Evolutionary conservation across 2,113 vertebrate species (phyloP).

Genomic region (Aphelocoma coerulescens): DNA sequence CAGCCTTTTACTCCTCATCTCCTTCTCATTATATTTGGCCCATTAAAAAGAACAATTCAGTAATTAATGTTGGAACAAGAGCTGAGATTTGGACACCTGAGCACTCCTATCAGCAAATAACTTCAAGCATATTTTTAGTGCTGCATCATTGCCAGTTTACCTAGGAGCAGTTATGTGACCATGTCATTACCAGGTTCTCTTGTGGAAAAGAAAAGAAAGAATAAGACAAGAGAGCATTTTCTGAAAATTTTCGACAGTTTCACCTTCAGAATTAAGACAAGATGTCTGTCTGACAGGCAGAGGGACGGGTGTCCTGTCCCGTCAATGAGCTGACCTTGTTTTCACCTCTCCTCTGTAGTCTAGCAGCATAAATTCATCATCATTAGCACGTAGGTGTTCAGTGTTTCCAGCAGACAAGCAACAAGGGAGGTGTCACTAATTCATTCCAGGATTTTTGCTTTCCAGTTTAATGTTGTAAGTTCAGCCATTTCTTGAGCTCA

Average conservation of each 20-base stretch:
- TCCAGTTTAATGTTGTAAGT: not conserved
- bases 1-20: not conserved
- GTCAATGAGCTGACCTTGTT: not conserved
- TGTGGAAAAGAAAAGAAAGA: not conserved
- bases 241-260: not conserved
- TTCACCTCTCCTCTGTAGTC: not conserved
- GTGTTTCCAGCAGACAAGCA: not conserved
- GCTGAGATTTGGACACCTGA: not conserved
- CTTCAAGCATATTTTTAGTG: not conserved
- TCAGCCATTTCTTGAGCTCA: slow-evolving; percentile 36
- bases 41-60: not conserved
- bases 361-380: not conserved
- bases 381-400: not conserved
- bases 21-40: not conserved
- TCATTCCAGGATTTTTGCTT: not conserved
- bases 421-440: not conserved
- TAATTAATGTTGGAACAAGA: not conserved
- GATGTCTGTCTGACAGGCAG: not conserved
- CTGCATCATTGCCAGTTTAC: not conserved
- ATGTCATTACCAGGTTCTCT: not conserved
- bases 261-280: not conserved
- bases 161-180: not conserved
- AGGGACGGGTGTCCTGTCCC: not conserved
- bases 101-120: not conserved
- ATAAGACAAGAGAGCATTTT: not conserved